phyloP scores from a whole-genome alignment of 1,140 invertebrate species.

The Papilio polytes region DNA sequence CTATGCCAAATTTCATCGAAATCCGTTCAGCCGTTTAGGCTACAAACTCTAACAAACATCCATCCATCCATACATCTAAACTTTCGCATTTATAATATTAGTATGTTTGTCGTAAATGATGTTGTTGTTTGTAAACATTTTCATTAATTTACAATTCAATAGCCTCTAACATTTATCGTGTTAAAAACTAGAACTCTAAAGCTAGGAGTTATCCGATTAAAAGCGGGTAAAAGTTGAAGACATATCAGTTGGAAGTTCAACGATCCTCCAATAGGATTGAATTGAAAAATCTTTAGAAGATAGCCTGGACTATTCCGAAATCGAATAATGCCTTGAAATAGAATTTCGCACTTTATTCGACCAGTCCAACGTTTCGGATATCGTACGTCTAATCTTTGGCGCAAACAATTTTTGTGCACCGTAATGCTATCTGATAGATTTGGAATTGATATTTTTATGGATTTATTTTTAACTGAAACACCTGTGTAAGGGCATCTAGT shows the following conservation, averaged over 20 bases:
- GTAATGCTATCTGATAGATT: neutral
- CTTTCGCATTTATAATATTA: too few species aligned
- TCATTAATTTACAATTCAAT: neutral
- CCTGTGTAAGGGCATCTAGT: too few species aligned
- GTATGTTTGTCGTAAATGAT: too few species aligned
- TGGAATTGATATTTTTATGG: neutral
- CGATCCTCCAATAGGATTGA: constrained; percentile 28
- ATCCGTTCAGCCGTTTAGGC: too few species aligned
- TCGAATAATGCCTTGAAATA: constrained; percentile 35
- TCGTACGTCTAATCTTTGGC: constrained; percentile 25
- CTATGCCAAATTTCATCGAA: too few species aligned
- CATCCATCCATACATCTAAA: too few species aligned
- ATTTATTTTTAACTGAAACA: neutral
- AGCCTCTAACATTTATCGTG: neutral
- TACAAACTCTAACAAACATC: too few species aligned
- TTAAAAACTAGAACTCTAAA: neutral
- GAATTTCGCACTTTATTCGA: constrained; percentile 38
- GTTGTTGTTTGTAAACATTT: too few species aligned
- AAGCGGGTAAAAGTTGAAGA: constrained; percentile 28
- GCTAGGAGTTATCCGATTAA: neutral
- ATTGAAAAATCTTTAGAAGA: constrained; percentile 32
- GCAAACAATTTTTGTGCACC: neutral
- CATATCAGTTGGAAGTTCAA: constrained; percentile 39
- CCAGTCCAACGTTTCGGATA: constrained; percentile 23
- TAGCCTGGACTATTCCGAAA: constrained; percentile 17